These are phyloP conservation scores for Ifrita kowaldi DNA, from an alignment of 2,113 vertebrate species.

Conservation along the genomic window DNA sequence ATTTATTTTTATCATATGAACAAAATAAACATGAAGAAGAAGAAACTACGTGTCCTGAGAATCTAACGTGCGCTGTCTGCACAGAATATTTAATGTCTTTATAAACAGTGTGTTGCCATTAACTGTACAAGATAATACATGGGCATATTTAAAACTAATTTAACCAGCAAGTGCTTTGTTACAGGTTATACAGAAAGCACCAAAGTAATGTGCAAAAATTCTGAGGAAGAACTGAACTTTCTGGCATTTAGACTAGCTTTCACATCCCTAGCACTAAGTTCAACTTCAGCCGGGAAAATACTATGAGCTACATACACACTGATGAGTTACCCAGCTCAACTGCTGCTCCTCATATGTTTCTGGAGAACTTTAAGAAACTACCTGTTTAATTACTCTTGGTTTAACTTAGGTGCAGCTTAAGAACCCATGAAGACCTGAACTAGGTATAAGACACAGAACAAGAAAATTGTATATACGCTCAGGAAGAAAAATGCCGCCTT, in stretches of 20 bases:
- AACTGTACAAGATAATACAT: neutral
- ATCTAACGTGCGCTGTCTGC: neutral
- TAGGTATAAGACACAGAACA: neutral
- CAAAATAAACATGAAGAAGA: neutral
- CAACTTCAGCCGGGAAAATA: neutral
- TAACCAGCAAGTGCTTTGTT: neutral
- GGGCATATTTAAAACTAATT: neutral
- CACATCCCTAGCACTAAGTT: neutral
- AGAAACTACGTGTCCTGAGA: rapidly evolving
- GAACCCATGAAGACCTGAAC: neutral
- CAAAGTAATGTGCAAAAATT: neutral
- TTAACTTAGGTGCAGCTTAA: neutral
- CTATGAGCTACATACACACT: neutral
- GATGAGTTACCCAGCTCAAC: neutral
- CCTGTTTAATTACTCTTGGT: neutral
- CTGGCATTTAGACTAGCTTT: neutral
- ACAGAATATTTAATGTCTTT: neutral
- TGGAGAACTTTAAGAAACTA: neutral
- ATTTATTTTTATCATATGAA: neutral
- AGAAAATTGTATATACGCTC: neutral
- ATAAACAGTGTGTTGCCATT: neutral
- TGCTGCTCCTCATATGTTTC: neutral
- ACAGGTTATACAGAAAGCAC: neutral
- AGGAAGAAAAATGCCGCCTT: neutral
- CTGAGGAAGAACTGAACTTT: neutral